Conservation (phyloP, 2,113 vertebrate genomes). For the Nestor notabilis region DNA sequence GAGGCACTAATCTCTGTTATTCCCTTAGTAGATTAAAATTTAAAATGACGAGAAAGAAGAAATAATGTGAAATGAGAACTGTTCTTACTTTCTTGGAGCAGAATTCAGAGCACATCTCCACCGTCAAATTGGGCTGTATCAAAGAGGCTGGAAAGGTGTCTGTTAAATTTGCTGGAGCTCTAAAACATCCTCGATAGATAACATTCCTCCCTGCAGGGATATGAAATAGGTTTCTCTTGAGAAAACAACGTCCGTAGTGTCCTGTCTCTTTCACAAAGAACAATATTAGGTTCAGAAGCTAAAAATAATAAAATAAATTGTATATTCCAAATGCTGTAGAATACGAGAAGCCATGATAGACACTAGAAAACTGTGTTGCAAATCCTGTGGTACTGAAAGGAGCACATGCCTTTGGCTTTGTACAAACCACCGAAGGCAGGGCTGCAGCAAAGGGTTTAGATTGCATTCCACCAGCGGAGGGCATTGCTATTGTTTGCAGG, state of each 20-base stretch:
- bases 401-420: neutral
- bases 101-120: slow-evolving; percentile 89
- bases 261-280: neutral
- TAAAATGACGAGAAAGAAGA: slow-evolving; percentile 3
- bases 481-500: slow-evolving; percentile 28
- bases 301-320: neutral
- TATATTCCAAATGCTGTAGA: neutral
- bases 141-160: slow-evolving; percentile 80
- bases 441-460: neutral
- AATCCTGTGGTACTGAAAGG: neutral
- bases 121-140: slow-evolving; percentile 82
- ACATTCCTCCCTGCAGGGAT: slow-evolving; percentile 83
- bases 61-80: neutral
- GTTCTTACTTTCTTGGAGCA: slow-evolving; percentile 92
- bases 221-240: slow-evolving; percentile 60
- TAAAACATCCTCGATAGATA: slow-evolving; percentile 90
- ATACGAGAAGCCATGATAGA: neutral
- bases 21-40: neutral
- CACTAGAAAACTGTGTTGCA: neutral
- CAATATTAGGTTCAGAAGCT: neutral
- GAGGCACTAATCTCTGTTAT: slow-evolving; percentile 4
- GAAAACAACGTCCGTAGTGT: neutral
- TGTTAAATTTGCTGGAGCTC: slow-evolving; percentile 79
- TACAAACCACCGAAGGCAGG: neutral
- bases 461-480: slow-evolving; percentile 4